Percentiles rank a stretch among this genome's conserved stretches.
Evolutionary conservation across 2,113 vertebrate species (phyloP).

Genomic region (Hoplias malabaricus): DNA sequence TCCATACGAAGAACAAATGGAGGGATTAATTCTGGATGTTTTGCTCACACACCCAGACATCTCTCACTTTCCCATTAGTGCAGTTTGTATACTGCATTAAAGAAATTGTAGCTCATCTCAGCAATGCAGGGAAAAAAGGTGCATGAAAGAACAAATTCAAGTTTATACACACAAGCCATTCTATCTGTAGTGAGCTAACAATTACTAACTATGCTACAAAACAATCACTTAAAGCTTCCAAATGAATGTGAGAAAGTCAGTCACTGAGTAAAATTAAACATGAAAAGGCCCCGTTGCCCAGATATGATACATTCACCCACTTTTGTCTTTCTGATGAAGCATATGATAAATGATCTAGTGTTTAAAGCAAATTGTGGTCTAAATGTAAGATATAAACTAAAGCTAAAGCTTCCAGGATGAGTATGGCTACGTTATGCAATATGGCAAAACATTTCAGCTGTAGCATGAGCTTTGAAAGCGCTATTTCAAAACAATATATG

Average conservation of each 20-base stretch:
- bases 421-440: no score
- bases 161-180: conserved; percentile 5
- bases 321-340: no score
- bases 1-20: background rate
- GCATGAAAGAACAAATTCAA: conserved; percentile 48
- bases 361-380: no score
- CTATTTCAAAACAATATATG: no score
- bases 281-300: background rate
- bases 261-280: background rate
- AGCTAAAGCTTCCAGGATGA: no score
- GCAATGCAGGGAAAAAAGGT: conserved; percentile 40
- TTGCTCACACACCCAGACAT: background rate
- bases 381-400: no score
- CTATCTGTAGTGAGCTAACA: conserved; percentile 17
- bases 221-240: background rate
- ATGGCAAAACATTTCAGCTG: no score
- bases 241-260: background rate
- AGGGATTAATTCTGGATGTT: background rate
- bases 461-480: no score
- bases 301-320: background rate
- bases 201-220: background rate
- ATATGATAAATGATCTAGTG: no score
- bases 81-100: conserved; percentile 36
- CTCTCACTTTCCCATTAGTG: conserved; percentile 24
- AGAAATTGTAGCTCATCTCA: conserved; percentile 41